Evolutionary conservation across 1,140 invertebrate species (phyloP), one percentile per base, ranked within the genome.

Genomic region (Diabrotica undecimpunctata): DNA sequence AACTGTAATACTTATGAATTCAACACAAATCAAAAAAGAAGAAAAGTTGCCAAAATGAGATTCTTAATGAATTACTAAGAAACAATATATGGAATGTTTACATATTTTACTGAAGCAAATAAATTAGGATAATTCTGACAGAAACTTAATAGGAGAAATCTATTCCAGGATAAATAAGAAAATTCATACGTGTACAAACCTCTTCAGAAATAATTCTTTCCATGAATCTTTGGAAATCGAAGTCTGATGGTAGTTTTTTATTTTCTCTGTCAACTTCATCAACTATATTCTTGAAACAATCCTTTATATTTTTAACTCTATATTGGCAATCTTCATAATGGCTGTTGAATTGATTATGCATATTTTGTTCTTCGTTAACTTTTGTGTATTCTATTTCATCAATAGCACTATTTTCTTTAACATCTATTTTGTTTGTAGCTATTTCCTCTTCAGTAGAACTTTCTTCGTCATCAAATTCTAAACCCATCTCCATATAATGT

Each of bases 401-500:
- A 5, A 37, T 10, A 38, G 46, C 54, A 10, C 58, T 37, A 51
- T 7, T 41, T 10, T 62, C 63, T 25, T 61, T 51, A 41, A 38
- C 5, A 5, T 38, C 58, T 46, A 38, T 5, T 62, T 62, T 53
- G 9, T 55, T 12, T n/a, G 46, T 53, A 51, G 51, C 14, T 55
- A 46, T 50, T 6, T 12, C 50, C 9, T 62, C 50, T 13, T 62
- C 41, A 4, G 41, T 51, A 37, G 54, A 37, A 38, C 61, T 41
- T 53, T 61, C 60, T 41, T 64, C 54, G 11, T 51, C 0, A 51
- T 71, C 65, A 52, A 69, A 55, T 7, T 46, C 54, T 37, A 58
- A 13, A 35, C 65, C 70, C 67, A 68, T 72, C 5, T 72, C 68
- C 10, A 56, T 58, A 51, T 66, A 69, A 51, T 69, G 63, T 51